Conservation (phyloP, 1,140 invertebrate genomes). For the Subanguina moxae region DNA sequence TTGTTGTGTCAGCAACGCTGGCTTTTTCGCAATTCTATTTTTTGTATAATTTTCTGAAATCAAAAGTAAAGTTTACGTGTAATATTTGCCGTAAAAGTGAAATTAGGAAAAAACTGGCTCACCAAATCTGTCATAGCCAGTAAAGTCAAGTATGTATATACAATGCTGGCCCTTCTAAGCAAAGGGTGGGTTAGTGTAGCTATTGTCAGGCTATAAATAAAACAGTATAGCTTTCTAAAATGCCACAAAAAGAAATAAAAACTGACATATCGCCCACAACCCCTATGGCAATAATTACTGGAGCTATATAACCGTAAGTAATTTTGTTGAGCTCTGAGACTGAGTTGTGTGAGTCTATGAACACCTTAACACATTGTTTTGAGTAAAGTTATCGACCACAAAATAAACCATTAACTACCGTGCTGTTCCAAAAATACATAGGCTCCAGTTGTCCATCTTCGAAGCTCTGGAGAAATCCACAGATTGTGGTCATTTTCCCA, state of each 20-base stretch:
- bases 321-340: slow-evolving; percentile 48
- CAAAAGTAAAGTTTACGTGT: too few relatives aligned
- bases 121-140: slow-evolving; percentile 58
- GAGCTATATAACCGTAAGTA: slow-evolving; percentile 57
- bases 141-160: slow-evolving; percentile 58
- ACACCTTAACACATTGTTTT: background rate
- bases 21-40: too few relatives aligned
- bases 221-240: too few relatives aligned
- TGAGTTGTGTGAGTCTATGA: slow-evolving; percentile 11
- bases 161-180: slow-evolving; percentile 42
- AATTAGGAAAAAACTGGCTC: background rate
- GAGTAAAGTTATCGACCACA: background rate
- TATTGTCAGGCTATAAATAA: slow-evolving; percentile 29
- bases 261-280: slow-evolving; percentile 38
- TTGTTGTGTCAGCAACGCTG: too few relatives aligned
- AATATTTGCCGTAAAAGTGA: background rate
- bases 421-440: slow-evolving; percentile 7
- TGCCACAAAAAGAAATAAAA: slow-evolving; percentile 23
- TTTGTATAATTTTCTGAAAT: too few relatives aligned
- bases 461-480: slow-evolving; percentile 10
- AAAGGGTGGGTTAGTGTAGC: slow-evolving; percentile 47
- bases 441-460: background rate
- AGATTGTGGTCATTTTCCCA: slow-evolving; percentile 2
- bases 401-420: background rate
- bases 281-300: slow-evolving; percentile 49